Percentiles rank a stretch among this genome's conserved stretches.
Evolutionary conservation across 2,113 vertebrate species (phyloP).

Genomic region (Syngnathus floridae): DNA sequence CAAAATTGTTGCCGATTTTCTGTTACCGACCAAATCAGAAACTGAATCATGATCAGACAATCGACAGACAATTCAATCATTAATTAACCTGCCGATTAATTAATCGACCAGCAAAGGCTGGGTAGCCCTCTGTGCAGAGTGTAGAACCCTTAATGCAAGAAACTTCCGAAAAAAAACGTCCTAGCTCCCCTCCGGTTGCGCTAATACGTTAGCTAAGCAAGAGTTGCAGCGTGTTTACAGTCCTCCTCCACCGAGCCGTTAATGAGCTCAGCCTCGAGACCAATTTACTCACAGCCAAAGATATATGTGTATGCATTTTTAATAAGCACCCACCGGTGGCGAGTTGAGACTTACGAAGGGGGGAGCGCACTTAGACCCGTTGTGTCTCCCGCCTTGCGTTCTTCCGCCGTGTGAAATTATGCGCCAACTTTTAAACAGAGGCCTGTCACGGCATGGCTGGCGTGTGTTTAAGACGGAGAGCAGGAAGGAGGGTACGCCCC

Average conservation of each 20-base stretch:
- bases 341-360: slow-evolving; percentile 49
- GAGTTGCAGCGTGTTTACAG: slow-evolving; percentile 62
- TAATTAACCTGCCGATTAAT: no score
- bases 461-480: slow-evolving; percentile 33
- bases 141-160: slow-evolving; percentile 35
- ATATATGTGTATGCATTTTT: slow-evolving; percentile 71
- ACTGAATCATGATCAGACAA: no score
- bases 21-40: no score
- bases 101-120: slow-evolving; percentile 8
- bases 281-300: slow-evolving; percentile 63
- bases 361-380: slow-evolving; percentile 47
- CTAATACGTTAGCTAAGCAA: slow-evolving; percentile 45
- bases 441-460: slow-evolving; percentile 48
- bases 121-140: slow-evolving; percentile 5
- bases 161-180: slow-evolving; percentile 45
- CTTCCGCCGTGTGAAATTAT: slow-evolving; percentile 41
- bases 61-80: no score
- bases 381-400: slow-evolving; percentile 60
- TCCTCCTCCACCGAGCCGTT: slow-evolving; percentile 53
- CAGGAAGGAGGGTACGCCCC: slow-evolving; percentile 39
- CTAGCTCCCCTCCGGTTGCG: slow-evolving; percentile 28
- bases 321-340: slow-evolving; percentile 68
- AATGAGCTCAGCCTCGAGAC: slow-evolving; percentile 69
- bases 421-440: slow-evolving; percentile 49
- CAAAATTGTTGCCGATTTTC: no score